A percentile compares a stretch with the other conserved stretches of the same genome.
Evolutionary conservation across 2,888 invertebrate species (phyloP).

Genomic region (Brachylomia viminalis): DNA sequence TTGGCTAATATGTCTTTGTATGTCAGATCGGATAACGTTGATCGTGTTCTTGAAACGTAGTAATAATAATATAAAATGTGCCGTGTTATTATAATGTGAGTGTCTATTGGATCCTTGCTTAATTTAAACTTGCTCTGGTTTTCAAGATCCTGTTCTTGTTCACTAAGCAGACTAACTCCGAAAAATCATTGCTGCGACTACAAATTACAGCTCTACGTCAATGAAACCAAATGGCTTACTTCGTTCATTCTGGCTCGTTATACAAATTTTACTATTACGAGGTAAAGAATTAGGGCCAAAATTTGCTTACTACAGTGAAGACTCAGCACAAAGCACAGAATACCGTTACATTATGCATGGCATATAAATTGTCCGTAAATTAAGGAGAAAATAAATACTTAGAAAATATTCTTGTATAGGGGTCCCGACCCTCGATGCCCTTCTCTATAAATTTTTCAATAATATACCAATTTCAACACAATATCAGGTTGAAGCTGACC

Average conservation of each 20-base stretch:
- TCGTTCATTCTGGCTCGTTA: not conserved
- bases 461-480: constrained; percentile 79
- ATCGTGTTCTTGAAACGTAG: no score
- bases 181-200: not conserved
- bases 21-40: not conserved
- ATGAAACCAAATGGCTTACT: not conserved
- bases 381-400: constrained; percentile 68
- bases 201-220: not conserved
- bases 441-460: constrained; percentile 76
- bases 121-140: not conserved
- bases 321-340: constrained; percentile 55
- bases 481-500: constrained; percentile 78
- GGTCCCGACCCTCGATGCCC: constrained; percentile 65
- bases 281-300: constrained; percentile 40
- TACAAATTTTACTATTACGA: constrained; percentile 19
- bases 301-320: constrained; percentile 48
- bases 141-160: not conserved
- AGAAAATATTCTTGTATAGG: constrained; percentile 64
- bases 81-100: no score
- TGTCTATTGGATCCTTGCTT: not conserved
- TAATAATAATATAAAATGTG: no score
- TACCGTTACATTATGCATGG: constrained; percentile 68
- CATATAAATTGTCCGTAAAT: constrained; percentile 69
- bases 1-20: not conserved
- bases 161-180: not conserved